phyloP scores from a whole-genome alignment of 2,888 invertebrate species.

The Morpho helenor region DNA sequence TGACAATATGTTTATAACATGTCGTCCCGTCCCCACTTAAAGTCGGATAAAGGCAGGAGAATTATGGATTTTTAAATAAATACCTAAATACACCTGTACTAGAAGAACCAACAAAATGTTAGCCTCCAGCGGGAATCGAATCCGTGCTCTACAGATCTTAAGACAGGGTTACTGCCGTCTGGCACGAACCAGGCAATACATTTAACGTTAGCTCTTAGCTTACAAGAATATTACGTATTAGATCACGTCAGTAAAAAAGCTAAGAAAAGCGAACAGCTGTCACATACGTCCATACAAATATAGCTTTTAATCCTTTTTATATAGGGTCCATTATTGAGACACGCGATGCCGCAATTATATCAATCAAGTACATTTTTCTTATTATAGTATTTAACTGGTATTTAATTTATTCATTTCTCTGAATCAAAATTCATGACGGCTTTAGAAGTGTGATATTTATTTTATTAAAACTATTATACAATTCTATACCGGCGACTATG shows the following conservation, averaged over 20 bases:
- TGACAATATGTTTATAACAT: too few species aligned
- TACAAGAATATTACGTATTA: slow-evolving; percentile 36
- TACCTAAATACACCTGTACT: too few species aligned
- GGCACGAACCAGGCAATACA: too few species aligned
- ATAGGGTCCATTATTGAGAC: slow-evolving; percentile 8
- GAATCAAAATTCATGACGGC: neutral
- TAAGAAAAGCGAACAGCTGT: slow-evolving; percentile 35
- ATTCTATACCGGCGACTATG: neutral
- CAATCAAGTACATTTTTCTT: slow-evolving; percentile 15
- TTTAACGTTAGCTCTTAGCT: slow-evolving; percentile 13
- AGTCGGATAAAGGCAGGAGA: too few species aligned
- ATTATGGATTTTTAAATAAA: too few species aligned
- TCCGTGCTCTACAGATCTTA: too few species aligned
- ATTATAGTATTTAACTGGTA: slow-evolving; percentile 6
- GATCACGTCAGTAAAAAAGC: slow-evolving; percentile 29
- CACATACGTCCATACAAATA: slow-evolving; percentile 14
- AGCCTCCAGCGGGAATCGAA: too few species aligned
- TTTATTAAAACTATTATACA: neutral
- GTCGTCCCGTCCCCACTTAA: too few species aligned
- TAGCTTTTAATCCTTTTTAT: neutral
- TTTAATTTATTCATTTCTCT: neutral
- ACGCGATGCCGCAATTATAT: neutral
- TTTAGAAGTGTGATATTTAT: too few species aligned
- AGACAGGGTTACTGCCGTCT: too few species aligned
- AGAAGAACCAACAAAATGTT: too few species aligned